A percentile compares a stretch with the other conserved stretches of the same genome.
Conservation (phyloP, 2,888 invertebrate species). For the Chymomyza amoena region DNA sequence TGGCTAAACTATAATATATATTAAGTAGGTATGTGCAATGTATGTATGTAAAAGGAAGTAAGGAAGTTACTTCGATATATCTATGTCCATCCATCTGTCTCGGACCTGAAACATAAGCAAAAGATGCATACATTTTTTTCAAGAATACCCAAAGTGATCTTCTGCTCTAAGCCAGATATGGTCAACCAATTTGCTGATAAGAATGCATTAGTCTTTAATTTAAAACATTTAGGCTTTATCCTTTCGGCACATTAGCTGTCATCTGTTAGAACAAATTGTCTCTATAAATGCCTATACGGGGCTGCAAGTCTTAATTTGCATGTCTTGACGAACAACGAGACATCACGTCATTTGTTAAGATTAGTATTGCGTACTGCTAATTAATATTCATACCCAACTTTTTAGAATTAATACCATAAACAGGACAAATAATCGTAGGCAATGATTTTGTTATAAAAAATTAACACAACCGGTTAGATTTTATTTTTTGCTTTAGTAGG, state of each 20-base stretch:
- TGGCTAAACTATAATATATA: too few species aligned
- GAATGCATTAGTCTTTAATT: neutral
- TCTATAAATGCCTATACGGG: conserved; percentile 26
- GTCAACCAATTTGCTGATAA: too few species aligned
- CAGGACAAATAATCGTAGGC: neutral
- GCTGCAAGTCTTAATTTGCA: conserved; percentile 28
- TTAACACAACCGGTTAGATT: neutral
- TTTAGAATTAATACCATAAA: neutral
- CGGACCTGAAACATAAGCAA: too few species aligned
- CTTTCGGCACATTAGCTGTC: neutral
- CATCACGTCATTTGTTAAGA: conserved; percentile 55
- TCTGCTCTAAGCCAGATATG: too few species aligned
- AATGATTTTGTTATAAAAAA: conserved; percentile 2
- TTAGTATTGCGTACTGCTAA: conserved; percentile 35
- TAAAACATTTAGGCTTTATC: neutral
- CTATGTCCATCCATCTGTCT: too few species aligned
- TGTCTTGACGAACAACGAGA: conserved; percentile 30
- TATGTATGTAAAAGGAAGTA: too few species aligned
- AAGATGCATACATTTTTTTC: too few species aligned
- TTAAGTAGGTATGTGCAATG: too few species aligned
- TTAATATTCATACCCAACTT: conserved; percentile 3
- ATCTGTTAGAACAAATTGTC: conserved; percentile 24
- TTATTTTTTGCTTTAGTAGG: neutral
- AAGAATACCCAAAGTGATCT: too few species aligned
- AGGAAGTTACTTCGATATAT: too few species aligned